These are phyloP conservation scores for Euleptes europaea DNA, from an alignment of 2,113 vertebrate genomes.

Conservation along the genomic window DNA sequence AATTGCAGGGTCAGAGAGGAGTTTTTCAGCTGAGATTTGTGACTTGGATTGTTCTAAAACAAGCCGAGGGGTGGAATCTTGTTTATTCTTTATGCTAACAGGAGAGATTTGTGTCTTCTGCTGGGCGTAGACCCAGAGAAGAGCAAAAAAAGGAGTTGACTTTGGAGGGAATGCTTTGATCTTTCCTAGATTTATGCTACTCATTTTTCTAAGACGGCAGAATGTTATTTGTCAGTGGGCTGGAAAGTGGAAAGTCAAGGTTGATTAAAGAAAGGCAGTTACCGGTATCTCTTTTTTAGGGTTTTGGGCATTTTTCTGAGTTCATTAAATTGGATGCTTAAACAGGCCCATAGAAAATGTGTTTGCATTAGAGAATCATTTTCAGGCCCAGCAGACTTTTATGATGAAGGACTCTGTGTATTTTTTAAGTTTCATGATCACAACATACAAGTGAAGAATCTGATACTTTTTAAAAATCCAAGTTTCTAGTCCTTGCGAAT, in stretches of 20 bases:
- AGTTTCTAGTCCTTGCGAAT: not conserved
- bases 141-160: not conserved
- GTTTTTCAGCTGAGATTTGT: slow-evolving; percentile 19
- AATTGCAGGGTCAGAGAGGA: not conserved
- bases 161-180: not conserved
- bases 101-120: not conserved
- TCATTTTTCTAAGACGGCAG: not conserved
- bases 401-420: not conserved
- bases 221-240: not conserved
- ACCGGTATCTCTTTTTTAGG: not conserved
- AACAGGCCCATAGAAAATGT: not conserved
- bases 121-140: not conserved
- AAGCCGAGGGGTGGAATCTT: not conserved
- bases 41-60: not conserved
- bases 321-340: not conserved
- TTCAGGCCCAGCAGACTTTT: not conserved
- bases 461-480: not conserved
- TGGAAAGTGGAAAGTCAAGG: not conserved
- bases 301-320: not conserved
- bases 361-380: not conserved
- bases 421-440: not conserved
- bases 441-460: not conserved
- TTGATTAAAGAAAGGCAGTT: not conserved
- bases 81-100: not conserved
- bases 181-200: accelerated